These are phyloP conservation scores for Chaetura pelagica DNA, from an alignment of 2,113 vertebrate genomes.

Conservation along the genomic window DNA sequence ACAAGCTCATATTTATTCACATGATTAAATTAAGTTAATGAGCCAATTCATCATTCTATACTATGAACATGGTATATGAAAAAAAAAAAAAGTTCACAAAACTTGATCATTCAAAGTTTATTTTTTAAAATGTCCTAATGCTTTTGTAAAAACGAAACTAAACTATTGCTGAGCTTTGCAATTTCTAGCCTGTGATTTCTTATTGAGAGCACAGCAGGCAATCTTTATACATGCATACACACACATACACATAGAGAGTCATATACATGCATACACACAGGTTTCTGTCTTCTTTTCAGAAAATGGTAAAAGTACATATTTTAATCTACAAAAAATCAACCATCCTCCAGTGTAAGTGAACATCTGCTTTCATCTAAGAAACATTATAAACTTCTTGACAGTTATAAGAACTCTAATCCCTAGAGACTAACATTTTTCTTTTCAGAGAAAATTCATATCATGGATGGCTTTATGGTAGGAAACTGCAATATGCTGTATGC, in stretches of 20 bases:
- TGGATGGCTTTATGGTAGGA: slow-evolving; percentile 17
- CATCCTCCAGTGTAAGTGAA: slow-evolving; percentile 52
- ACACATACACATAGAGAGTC: background rate
- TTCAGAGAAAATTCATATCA: slow-evolving; percentile 62
- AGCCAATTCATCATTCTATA: background rate
- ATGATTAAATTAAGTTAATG: background rate
- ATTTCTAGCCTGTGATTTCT: background rate
- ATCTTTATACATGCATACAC: background rate
- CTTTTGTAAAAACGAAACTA: background rate
- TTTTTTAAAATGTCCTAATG: background rate
- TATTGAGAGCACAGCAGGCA: background rate
- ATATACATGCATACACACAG: background rate
- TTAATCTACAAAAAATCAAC: slow-evolving; percentile 50
- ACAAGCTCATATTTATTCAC: background rate
- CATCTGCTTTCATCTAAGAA: slow-evolving; percentile 57
- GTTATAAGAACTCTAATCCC: slow-evolving; percentile 61
- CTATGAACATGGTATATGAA: background rate
- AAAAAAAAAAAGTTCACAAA: too few relatives aligned
- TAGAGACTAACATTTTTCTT: slow-evolving; percentile 66
- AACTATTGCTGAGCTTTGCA: background rate
- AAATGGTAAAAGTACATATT: slow-evolving; percentile 3
- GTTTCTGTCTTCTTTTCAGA: background rate
- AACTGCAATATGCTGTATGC: background rate
- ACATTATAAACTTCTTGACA: slow-evolving; percentile 75
- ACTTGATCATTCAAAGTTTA: accelerated